These are phyloP conservation scores for Mionectes macconnelli DNA, from an alignment of 2,113 vertebrate species.

Conservation along the genomic window DNA sequence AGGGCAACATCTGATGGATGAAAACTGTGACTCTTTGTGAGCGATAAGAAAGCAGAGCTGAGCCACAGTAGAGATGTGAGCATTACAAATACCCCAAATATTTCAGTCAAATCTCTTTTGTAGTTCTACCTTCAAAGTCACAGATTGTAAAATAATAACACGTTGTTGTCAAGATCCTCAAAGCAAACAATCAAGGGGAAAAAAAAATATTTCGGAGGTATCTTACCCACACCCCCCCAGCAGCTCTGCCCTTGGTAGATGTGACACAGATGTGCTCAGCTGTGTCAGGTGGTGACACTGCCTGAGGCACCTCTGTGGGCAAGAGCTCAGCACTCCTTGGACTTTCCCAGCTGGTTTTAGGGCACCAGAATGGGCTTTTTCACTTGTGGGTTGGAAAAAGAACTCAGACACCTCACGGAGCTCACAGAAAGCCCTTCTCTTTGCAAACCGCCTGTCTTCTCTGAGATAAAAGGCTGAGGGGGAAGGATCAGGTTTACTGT, in stretches of 20 bases:
- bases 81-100: background rate
- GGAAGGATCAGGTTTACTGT: background rate
- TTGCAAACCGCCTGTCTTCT: background rate
- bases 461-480: constrained; percentile 5
- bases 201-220: background rate
- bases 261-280: background rate
- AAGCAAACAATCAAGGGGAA: background rate
- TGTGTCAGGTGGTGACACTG: background rate
- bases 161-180: background rate
- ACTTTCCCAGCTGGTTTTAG: background rate
- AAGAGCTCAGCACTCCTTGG: background rate
- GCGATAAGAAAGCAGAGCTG: background rate
- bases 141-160: background rate
- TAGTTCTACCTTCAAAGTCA: constrained; percentile 17
- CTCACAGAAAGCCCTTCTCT: background rate
- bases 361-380: background rate
- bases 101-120: constrained; percentile 24
- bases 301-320: background rate
- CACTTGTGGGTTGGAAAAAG: background rate
- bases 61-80: background rate
- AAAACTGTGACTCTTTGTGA: background rate
- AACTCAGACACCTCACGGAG: background rate
- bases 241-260: background rate
- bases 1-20: background rate
- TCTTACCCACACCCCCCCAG: background rate